phyloP scores from a whole-genome alignment of 2,888 invertebrate genomes.

The Drosophila prostipennis region DNA sequence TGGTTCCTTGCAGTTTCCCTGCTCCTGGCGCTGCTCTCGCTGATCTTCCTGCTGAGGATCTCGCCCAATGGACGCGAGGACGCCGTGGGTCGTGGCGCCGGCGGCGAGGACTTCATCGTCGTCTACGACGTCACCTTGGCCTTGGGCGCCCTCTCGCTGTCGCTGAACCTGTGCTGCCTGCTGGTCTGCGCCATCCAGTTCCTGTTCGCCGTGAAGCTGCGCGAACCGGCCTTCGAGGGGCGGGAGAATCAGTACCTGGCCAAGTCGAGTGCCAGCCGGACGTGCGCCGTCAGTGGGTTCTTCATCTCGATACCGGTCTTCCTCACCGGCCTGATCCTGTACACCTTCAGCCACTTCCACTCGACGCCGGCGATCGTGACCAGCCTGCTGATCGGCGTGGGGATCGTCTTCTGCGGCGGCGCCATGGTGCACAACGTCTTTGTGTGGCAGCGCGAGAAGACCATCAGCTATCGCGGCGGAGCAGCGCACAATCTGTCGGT shows the following conservation, averaged over 20 bases:
- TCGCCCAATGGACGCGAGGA: constrained; percentile 86
- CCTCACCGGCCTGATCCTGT: constrained; percentile 95
- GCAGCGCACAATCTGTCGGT: constrained; percentile 37
- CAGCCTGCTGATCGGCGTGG: constrained; percentile 94
- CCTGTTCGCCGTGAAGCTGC: constrained; percentile 95
- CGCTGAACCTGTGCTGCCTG: constrained; percentile 94
- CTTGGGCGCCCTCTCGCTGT: constrained; percentile 93
- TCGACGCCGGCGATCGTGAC: constrained; percentile 96
- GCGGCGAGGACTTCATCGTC: constrained; percentile 92
- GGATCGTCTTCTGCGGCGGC: constrained; percentile 95
- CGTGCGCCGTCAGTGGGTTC: constrained; percentile 96
- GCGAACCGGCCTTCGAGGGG: constrained; percentile 91
- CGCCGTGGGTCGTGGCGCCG: constrained; percentile 84
- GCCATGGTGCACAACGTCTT: constrained; percentile 98
- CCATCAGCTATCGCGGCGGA: constrained; percentile 88
- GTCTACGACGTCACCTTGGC: constrained; percentile 97
- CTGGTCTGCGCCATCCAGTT: constrained; percentile 97
- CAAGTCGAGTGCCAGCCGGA: constrained; percentile 94
- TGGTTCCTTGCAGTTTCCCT: constrained; percentile 87
- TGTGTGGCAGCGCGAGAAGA: constrained; percentile 96
- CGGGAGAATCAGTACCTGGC: constrained; percentile 95
- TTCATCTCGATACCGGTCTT: constrained; percentile 97
- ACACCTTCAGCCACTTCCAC: constrained; percentile 96
- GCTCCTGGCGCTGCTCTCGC: constrained; percentile 91
- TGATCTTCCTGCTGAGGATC: constrained; percentile 94